These are phyloP conservation scores for Dendrocincla fuliginosa DNA, from an alignment of 2,797 vertebrate species.

Conservation along the genomic window DNA sequence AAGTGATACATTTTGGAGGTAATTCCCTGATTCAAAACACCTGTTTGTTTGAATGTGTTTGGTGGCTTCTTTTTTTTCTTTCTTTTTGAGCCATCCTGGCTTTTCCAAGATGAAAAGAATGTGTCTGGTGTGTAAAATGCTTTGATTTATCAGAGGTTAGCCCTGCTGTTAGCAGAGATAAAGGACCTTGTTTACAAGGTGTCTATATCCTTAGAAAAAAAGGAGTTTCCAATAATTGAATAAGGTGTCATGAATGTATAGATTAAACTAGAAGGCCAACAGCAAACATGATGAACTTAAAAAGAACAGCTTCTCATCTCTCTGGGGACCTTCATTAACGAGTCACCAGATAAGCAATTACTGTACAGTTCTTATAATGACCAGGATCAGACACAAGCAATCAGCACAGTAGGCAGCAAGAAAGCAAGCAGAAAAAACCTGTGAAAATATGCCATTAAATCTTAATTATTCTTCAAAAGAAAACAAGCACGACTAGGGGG, in stretches of 20 bases:
- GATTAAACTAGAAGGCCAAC: slow-evolving; percentile 77
- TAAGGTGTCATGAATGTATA: slow-evolving; percentile 69
- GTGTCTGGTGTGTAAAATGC: slow-evolving; percentile 10
- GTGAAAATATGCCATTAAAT: slow-evolving; percentile 81
- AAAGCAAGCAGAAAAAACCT: slow-evolving; percentile 75
- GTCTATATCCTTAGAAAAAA: slow-evolving; percentile 59
- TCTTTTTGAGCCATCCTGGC: neutral
- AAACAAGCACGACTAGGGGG: slow-evolving; percentile 78
- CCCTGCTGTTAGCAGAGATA: slow-evolving; percentile 33
- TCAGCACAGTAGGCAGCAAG: slow-evolving; percentile 78
- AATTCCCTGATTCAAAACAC: slow-evolving; percentile 5
- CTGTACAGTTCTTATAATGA: slow-evolving; percentile 78
- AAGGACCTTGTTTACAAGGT: slow-evolving; percentile 61
- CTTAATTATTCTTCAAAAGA: slow-evolving; percentile 85
- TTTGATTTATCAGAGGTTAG: slow-evolving; percentile 50
- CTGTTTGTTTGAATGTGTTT: slow-evolving; percentile 26
- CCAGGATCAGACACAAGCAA: slow-evolving; percentile 75
- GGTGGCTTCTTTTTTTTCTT: neutral
- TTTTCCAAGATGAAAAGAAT: slow-evolving; percentile 21
- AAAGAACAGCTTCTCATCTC: slow-evolving; percentile 73
- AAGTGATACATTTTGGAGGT: neutral
- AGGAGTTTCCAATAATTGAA: slow-evolving; percentile 74
- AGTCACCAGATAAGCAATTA: slow-evolving; percentile 83
- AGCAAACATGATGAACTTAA: slow-evolving; percentile 78
- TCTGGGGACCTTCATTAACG: slow-evolving; percentile 78